phyloP scores from a whole-genome alignment of 92 coral and sea anemone species.

The Porites rus region DNA sequence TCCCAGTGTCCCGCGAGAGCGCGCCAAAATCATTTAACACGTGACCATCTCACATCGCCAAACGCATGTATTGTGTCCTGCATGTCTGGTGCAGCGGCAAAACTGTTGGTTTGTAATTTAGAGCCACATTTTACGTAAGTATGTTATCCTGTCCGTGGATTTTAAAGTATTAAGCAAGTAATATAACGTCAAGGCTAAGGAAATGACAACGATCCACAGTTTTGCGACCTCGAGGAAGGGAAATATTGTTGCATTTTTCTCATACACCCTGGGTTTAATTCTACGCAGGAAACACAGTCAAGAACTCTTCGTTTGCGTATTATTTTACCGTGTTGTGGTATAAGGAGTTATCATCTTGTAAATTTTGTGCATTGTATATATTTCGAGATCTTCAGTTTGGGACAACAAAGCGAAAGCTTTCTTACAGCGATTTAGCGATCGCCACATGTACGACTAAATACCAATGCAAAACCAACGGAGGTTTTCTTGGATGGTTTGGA shows the following conservation, averaged over 20 bases:
- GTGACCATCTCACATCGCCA: constrained; percentile 84
- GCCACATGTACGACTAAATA: constrained; percentile 26
- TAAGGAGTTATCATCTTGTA: background rate
- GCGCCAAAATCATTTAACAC: constrained; percentile 92
- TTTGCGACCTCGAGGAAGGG: constrained; percentile 33
- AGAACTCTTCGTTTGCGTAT: constrained; percentile 1
- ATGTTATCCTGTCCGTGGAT: constrained; percentile 31
- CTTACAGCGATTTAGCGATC: constrained; percentile 7
- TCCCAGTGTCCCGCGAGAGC: constrained; percentile 88
- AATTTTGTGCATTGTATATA: background rate
- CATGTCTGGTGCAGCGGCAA: constrained; percentile 83
- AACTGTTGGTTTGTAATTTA: constrained; percentile 72
- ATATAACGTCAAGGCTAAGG: background rate
- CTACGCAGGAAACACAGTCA: constrained; percentile 34
- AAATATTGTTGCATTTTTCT: constrained; percentile 58
- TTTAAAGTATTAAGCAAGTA: background rate
- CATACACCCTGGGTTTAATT: constrained; percentile 47
- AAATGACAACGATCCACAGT: constrained; percentile 18
- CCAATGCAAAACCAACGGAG: constrained; percentile 22
- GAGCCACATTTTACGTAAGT: constrained; percentile 92
- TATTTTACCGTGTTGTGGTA: constrained; percentile 19
- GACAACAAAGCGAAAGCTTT: constrained; percentile 25
- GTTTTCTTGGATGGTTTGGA: constrained; percentile 19
- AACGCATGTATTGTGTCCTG: constrained; percentile 99
- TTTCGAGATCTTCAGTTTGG: constrained; percentile 9